Percentiles rank a stretch among this genome's conserved stretches.
These are phyloP conservation scores for Chrysomela aeneicollis DNA, from an alignment of 2,888 invertebrate genomes.

Conservation along the genomic window DNA sequence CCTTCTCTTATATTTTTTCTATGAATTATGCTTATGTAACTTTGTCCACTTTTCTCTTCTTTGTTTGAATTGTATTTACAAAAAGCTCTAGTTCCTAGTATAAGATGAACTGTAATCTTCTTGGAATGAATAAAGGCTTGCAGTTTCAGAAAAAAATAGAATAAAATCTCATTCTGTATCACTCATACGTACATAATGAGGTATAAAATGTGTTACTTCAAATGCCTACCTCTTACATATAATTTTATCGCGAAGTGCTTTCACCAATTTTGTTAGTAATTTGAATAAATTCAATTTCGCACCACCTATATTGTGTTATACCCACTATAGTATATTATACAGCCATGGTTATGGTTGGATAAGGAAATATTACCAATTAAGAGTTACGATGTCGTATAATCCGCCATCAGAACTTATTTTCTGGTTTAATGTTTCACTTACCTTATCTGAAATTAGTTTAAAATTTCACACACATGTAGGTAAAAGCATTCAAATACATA, in stretches of 20 bases:
- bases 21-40: no score
- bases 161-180: no score
- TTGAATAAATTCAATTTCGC: conserved; percentile 41
- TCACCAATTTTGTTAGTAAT: conserved; percentile 45
- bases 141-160: no score
- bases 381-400: conserved; percentile 12
- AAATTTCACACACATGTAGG: conserved; percentile 5
- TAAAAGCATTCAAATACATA: neutral
- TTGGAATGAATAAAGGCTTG: no score
- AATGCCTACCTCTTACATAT: neutral
- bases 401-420: conserved; percentile 8
- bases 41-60: no score
- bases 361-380: conserved; percentile 4
- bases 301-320: neutral
- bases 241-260: conserved; percentile 13
- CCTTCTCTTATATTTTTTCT: no score
- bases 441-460: conserved; percentile 1
- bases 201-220: conserved; percentile 32
- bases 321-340: neutral
- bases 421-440: conserved; percentile 14
- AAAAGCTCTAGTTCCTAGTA: no score
- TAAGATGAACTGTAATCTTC: no score
- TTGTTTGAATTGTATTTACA: no score
- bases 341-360: conserved; percentile 2
- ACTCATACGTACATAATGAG: conserved; percentile 42